Evolutionary conservation across 2,113 vertebrate species (phyloP).

Genomic region (Myrmophylax atrothorax): DNA sequence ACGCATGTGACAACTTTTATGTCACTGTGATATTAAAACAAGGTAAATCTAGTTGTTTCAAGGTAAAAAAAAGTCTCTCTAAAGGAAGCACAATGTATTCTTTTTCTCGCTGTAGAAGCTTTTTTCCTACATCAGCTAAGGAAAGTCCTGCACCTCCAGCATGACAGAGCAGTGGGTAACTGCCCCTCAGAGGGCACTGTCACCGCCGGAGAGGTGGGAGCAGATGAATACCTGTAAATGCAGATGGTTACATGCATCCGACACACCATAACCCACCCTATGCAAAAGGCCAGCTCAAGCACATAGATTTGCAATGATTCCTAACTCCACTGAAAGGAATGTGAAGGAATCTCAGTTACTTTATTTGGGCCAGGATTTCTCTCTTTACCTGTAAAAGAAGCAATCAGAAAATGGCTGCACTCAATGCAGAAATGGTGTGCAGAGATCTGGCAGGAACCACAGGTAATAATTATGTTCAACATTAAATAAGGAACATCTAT

Average conservation of each 20-base stretch:
- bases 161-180: not conserved
- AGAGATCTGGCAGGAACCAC: not conserved
- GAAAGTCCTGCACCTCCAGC: not conserved
- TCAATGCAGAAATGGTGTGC: not conserved
- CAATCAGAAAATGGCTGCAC: not conserved
- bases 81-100: not conserved
- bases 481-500: not conserved
- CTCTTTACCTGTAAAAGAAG: not conserved
- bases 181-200: not conserved
- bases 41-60: not conserved
- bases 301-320: not conserved
- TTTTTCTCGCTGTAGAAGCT: not conserved
- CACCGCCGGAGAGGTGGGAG: not conserved
- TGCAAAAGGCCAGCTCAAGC: not conserved
- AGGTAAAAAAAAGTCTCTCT: not conserved
- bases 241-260: accelerated
- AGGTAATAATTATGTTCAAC: not conserved
- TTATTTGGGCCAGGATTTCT: not conserved
- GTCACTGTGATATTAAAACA: not conserved
- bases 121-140: not conserved
- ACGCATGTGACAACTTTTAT: not conserved
- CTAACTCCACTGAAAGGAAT: not conserved
- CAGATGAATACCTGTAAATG: not conserved
- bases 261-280: not conserved
- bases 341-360: not conserved